Evolutionary conservation across 2,888 invertebrate species (phyloP).

Genomic region (Leucophenga maculata): DNA sequence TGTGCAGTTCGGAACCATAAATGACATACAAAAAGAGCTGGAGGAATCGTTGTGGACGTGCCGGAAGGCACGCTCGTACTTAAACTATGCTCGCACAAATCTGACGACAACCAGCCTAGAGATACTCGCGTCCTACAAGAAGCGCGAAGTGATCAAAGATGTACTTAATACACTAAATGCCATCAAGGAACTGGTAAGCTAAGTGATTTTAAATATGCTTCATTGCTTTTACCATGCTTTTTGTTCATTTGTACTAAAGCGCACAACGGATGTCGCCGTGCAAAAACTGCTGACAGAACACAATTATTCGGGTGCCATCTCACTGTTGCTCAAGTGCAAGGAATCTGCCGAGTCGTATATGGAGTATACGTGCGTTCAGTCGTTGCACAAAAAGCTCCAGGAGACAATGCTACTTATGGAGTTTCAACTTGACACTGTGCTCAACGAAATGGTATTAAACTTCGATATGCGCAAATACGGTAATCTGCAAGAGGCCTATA

Average conservation of each 20-base stretch:
- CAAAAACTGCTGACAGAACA: slow-evolving; percentile 86
- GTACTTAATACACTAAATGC: slow-evolving; percentile 85
- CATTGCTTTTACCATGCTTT: slow-evolving; percentile 69
- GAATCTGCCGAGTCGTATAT: slow-evolving; percentile 87
- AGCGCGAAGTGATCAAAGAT: slow-evolving; percentile 86
- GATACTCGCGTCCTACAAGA: slow-evolving; percentile 92
- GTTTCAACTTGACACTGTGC: slow-evolving; percentile 89
- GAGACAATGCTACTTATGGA: slow-evolving; percentile 93
- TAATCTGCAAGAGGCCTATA: slow-evolving; percentile 90
- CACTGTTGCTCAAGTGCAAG: slow-evolving; percentile 89
- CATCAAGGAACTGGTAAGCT: slow-evolving; percentile 80
- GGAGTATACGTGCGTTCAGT: slow-evolving; percentile 93
- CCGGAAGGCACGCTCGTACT: slow-evolving; percentile 79
- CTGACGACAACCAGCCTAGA: slow-evolving; percentile 89
- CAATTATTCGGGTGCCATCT: slow-evolving; percentile 92
- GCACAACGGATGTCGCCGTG: slow-evolving; percentile 85
- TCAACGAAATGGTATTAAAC: slow-evolving; percentile 80
- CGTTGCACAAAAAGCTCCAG: slow-evolving; percentile 87
- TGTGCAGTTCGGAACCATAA: slow-evolving; percentile 85
- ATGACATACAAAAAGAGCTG: slow-evolving; percentile 80
- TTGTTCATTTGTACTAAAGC: slow-evolving; percentile 34
- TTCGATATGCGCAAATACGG: slow-evolving; percentile 87
- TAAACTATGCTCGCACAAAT: slow-evolving; percentile 84
- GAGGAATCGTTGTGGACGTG: slow-evolving; percentile 81
- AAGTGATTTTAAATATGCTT: slow-evolving; percentile 51